Evolutionary conservation across 2,797 vertebrate species (phyloP).

Genomic region (Galago senegalensis): DNA sequence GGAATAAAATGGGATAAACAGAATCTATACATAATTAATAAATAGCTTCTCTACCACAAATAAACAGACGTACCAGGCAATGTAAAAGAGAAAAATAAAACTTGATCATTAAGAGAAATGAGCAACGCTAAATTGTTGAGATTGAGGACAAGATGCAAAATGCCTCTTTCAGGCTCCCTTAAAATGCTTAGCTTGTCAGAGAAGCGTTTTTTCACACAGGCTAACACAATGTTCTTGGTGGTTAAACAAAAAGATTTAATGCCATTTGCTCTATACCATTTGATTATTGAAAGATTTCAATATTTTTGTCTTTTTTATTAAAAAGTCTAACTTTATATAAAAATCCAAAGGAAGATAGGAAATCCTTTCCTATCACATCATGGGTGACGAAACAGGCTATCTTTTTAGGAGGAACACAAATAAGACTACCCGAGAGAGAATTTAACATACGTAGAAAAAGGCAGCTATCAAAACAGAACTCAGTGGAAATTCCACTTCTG

Average conservation of each 20-base stretch:
- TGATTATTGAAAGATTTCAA: neutral
- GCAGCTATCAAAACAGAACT: neutral
- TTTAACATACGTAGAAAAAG: conserved; percentile 11
- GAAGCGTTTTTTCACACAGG: neutral
- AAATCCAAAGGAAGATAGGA: conserved; percentile 7
- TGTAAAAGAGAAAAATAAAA: neutral
- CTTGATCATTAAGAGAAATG: neutral
- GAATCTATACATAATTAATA: neutral
- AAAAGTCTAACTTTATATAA: neutral
- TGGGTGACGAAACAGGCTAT: neutral
- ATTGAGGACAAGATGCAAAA: neutral
- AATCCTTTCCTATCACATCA: neutral
- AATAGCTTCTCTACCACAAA: neutral
- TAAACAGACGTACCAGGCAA: neutral
- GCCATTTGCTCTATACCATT: neutral
- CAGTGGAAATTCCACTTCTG: conserved; percentile 13
- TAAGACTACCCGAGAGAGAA: neutral
- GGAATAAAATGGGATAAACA: neutral
- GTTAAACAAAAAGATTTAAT: neutral
- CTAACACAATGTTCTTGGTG: neutral
- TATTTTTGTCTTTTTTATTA: neutral
- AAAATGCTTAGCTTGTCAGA: neutral
- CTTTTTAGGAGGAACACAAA: neutral
- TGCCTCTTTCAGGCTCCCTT: neutral
- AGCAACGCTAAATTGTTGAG: neutral